Percentiles rank a stretch among this genome's conserved stretches.
phyloP scores from a whole-genome alignment of 2,797 vertebrate genomes.

The Rhinatrema bivittatum region DNA sequence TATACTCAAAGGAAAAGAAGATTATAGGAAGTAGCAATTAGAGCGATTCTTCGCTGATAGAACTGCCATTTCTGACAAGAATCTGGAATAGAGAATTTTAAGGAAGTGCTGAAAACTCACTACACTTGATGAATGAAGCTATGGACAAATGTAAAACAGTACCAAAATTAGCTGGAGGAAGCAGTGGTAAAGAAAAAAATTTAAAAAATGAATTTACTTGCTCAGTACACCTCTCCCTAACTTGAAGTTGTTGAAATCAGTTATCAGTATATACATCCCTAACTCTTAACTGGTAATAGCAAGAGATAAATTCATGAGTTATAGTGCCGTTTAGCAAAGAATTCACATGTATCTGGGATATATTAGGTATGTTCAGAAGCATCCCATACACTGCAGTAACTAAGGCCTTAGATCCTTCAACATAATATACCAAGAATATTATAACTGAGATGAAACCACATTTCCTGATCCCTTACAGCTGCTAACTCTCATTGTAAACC shows the following conservation, averaged over 20 bases:
- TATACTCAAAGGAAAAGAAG: background rate
- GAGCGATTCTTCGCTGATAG: background rate
- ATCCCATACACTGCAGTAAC: slow-evolving; percentile 2
- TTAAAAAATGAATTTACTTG: background rate
- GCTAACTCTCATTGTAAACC: slow-evolving; percentile 15
- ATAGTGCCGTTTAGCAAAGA: background rate
- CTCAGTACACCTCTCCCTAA: background rate
- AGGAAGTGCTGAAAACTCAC: too few relatives aligned
- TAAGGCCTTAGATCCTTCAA: slow-evolving; percentile 7
- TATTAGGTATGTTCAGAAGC: background rate
- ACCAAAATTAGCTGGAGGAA: background rate
- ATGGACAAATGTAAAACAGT: too few relatives aligned
- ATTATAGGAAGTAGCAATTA: background rate
- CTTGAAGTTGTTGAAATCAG: background rate
- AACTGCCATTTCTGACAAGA: too few relatives aligned
- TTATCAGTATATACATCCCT: background rate
- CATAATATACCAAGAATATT: slow-evolving; percentile 13
- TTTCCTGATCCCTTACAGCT: slow-evolving; percentile 25
- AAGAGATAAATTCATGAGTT: too few relatives aligned
- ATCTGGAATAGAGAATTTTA: too few relatives aligned
- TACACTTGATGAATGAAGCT: too few relatives aligned
- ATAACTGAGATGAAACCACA: slow-evolving; percentile 16
- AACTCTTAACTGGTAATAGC: slow-evolving; percentile 7
- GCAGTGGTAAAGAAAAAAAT: background rate
- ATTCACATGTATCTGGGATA: slow-evolving; percentile 1